Conservation (phyloP, 2,888 invertebrate genomes). For the Cephus sareptanus region DNA sequence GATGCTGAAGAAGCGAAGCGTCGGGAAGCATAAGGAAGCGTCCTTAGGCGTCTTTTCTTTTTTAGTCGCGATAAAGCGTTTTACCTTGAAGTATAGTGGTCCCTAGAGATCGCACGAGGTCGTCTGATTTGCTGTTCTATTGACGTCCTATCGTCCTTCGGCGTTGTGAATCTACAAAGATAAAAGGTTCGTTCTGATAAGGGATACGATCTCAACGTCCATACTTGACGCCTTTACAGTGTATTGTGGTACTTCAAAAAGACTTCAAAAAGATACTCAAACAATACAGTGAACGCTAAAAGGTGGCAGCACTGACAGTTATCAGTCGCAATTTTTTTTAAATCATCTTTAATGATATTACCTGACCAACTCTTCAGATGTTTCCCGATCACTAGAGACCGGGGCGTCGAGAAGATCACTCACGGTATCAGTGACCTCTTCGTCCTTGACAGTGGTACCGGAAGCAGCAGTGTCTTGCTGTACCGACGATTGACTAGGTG, state of each 20-base stretch:
- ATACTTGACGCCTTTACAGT: neutral
- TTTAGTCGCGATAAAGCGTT: neutral
- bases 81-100: constrained; percentile 62
- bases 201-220: neutral
- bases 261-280: neutral
- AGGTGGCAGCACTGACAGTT: neutral
- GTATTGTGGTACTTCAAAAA: neutral
- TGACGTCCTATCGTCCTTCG: constrained; percentile 47
- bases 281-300: neutral
- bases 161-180: constrained; percentile 31
- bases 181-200: neutral
- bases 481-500: constrained; percentile 38
- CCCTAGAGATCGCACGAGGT: constrained; percentile 53
- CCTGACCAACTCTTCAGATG: constrained; percentile 53
- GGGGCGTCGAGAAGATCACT: constrained; percentile 41
- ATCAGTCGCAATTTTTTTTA: neutral
- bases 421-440: constrained; percentile 37
- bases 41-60: neutral
- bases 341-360: constrained; percentile 22
- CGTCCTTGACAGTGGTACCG: constrained; percentile 35
- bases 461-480: constrained; percentile 42
- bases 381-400: constrained; percentile 38
- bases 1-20: neutral
- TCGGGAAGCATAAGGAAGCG: neutral
- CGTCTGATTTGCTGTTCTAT: constrained; percentile 53